Evolutionary conservation across 2,797 vertebrate genomes (phyloP), one percentile per base, ranked within the genome.

Genomic region (Pseudochaenichthys georgianus): DNA sequence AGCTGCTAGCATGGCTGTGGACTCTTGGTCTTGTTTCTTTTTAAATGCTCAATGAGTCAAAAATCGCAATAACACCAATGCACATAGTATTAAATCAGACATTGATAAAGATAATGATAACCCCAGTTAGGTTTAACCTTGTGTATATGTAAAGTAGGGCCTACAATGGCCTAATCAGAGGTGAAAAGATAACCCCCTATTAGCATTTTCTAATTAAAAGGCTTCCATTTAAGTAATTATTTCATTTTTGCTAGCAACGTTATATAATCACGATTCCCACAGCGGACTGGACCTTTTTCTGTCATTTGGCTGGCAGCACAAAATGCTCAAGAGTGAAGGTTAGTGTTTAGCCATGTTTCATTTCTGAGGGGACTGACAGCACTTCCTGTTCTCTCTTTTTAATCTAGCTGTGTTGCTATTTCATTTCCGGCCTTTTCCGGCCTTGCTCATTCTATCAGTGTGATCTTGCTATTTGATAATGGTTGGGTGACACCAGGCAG

Each of bases 381-480:
- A 62, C 71, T 75, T 61, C 75, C 55, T 72, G 73, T 87, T 80
- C 73, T 60, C 78, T 38, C 69, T 64, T 91, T 86, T 92, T 91
- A 92, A 93, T 94, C 89, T 91, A 21, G 50, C 80, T 54, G 60
- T 82, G 83, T 84, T 69, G 73, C 84, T 76, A 83, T 93, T 93
- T 93, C 76, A 93, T 94, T 93, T 93, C 90, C 91, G 73, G 80
- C 80, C 64, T 87, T 94, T 93, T 93, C 90, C 91, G 71, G 80
- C 80, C 64, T 87, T 75, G 82, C 88, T 93, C 78, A 77, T 82
- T 87, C 89, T 91, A 88, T 92, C 88, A 87, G 73, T 65, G 68
- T 19, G 54, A 75, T 62, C 69, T 38, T 58, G 73, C 48, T 73
- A 51, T 73, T 82, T 23, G 53, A 81, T 86, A 88, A 71, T 60